Percentiles rank a stretch among this genome's conserved stretches.
Conservation (phyloP, 2,113 vertebrate genomes). For the Gadus chalcogrammus region DNA sequence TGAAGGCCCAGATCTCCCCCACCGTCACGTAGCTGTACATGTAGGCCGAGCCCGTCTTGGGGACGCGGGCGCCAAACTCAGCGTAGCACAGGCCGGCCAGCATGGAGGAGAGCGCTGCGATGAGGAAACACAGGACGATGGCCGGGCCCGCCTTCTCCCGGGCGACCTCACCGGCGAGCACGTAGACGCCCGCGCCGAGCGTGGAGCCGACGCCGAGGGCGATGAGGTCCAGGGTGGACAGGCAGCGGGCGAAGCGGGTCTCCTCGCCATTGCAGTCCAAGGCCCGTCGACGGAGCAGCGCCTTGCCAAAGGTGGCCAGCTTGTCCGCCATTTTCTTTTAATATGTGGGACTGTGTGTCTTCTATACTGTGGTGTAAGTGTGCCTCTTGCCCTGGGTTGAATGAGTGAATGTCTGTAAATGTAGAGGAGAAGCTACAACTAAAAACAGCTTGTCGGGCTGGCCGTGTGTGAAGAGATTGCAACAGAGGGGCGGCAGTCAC, state of each 20-base stretch:
- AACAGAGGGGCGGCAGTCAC: background rate
- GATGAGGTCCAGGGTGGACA: conserved; percentile 89
- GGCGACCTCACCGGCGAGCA: conserved; percentile 89
- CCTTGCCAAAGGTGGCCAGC: conserved; percentile 75
- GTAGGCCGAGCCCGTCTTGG: conserved; percentile 92
- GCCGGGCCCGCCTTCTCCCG: conserved; percentile 88
- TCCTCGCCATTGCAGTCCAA: conserved; percentile 75
- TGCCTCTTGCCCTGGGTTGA: background rate
- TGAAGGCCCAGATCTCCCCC: conserved; percentile 96
- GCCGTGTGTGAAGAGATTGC: background rate
- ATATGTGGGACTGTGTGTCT: conserved; percentile 35
- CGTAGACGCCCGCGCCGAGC: conserved; percentile 88
- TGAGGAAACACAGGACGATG: conserved; percentile 90
- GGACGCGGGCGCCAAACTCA: conserved; percentile 92
- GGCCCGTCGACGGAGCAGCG: conserved; percentile 79
- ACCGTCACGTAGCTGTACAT: conserved; percentile 97
- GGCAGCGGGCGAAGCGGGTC: conserved; percentile 85
- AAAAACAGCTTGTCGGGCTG: background rate
- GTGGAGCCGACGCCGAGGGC: conserved; percentile 93
- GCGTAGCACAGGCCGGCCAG: conserved; percentile 94
- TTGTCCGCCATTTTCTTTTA: conserved; percentile 66
- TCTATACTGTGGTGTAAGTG: background rate
- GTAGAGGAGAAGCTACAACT: background rate
- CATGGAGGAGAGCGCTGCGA: conserved; percentile 90
- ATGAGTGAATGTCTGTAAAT: background rate